Conservation (phyloP, 2,113 vertebrate genomes). For the Mustela lutreola region DNA sequence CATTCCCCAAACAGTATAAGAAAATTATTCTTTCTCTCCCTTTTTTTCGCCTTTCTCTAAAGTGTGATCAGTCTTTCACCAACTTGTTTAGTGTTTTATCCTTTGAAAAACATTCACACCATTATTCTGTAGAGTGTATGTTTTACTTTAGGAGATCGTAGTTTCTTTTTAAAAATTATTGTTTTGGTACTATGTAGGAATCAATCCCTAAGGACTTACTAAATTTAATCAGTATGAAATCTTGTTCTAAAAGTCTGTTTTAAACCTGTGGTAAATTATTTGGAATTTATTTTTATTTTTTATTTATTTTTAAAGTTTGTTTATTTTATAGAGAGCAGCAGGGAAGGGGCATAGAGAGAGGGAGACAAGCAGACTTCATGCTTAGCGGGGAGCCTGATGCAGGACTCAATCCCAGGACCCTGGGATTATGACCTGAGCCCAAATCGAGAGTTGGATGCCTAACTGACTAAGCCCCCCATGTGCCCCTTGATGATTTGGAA, state of each 20-base stretch:
- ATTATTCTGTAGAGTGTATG: background rate
- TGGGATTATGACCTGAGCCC: background rate
- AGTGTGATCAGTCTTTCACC: background rate
- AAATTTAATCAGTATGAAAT: background rate
- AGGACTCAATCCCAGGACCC: background rate
- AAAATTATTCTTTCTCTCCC: constrained; percentile 35
- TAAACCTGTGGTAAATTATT: background rate
- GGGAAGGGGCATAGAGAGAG: background rate
- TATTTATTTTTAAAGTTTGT: background rate
- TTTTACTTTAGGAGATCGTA: background rate
- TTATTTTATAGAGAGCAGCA: background rate
- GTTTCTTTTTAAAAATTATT: background rate
- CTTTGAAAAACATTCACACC: background rate
- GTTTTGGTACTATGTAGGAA: background rate
- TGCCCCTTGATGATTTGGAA: background rate
- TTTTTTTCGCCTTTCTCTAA: background rate
- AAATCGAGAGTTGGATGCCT: background rate
- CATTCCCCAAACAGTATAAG: background rate
- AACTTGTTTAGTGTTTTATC: background rate
- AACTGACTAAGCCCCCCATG: background rate
- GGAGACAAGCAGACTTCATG: background rate
- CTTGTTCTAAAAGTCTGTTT: background rate
- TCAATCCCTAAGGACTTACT: background rate
- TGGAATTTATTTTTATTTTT: background rate
- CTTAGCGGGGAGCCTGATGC: background rate